Percentiles rank a stretch among this genome's conserved stretches.
phyloP scores from a whole-genome alignment of 2,888 invertebrate genomes.

The Hirtodrosophila histrioides region DNA sequence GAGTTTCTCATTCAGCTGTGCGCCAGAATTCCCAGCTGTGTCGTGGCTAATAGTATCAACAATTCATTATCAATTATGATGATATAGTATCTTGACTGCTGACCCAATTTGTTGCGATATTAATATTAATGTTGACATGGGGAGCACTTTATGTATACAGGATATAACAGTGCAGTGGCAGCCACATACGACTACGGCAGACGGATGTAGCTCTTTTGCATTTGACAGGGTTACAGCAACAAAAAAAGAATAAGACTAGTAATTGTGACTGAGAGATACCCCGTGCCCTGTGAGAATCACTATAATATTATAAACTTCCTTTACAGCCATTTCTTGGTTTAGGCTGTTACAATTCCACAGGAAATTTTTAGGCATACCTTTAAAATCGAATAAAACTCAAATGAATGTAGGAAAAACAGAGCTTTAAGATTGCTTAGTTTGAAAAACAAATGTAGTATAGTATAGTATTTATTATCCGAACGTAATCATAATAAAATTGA shows the following conservation, averaged over 20 bases:
- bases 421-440: too few species aligned
- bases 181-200: slow-evolving; percentile 8
- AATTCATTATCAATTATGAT: slow-evolving; percentile 80
- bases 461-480: too few species aligned
- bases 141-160: slow-evolving; percentile 5
- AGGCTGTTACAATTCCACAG: too few species aligned
- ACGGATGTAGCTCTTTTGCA: slow-evolving; percentile 21
- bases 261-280: background rate
- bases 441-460: too few species aligned
- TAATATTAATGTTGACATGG: slow-evolving; percentile 69
- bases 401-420: too few species aligned
- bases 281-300: background rate
- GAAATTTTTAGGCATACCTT: too few species aligned
- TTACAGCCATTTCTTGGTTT: too few species aligned
- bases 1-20: slow-evolving; percentile 5
- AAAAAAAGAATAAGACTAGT: background rate
- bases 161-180: slow-evolving; percentile 14
- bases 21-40: slow-evolving; percentile 33
- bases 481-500: too few species aligned
- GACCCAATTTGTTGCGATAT: slow-evolving; percentile 73
- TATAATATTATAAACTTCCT: too few species aligned
- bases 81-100: slow-evolving; percentile 75
- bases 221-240: slow-evolving; percentile 39
- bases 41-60: slow-evolving; percentile 52
- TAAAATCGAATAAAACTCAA: too few species aligned